These are phyloP conservation scores for Fistularia commersonii DNA, from an alignment of 2,797 vertebrate genomes.

Conservation along the genomic window DNA sequence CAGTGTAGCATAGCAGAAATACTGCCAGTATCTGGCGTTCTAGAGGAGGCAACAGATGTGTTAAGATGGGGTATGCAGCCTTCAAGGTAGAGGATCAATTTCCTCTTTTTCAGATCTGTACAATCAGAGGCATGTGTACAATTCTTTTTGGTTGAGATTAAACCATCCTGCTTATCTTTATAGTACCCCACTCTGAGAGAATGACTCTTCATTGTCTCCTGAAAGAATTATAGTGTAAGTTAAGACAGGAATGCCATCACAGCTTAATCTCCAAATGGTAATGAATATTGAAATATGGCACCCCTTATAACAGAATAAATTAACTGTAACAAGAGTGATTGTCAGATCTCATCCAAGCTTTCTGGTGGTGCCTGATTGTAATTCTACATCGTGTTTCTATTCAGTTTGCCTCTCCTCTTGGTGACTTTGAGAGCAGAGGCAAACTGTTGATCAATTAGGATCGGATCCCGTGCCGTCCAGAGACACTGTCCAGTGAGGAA, in stretches of 20 bases:
- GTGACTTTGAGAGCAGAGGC: slow-evolving; percentile 13
- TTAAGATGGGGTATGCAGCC: slow-evolving; percentile 28
- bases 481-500: slow-evolving; percentile 93
- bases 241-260: too few relatives aligned
- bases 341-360: slow-evolving; percentile 96
- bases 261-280: slow-evolving; percentile 41
- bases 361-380: slow-evolving; percentile 76
- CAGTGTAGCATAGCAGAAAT: slow-evolving; percentile 27
- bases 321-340: slow-evolving; percentile 87
- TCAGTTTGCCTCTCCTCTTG: slow-evolving; percentile 25
- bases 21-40: slow-evolving; percentile 50
- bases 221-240: too few relatives aligned
- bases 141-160: slow-evolving; percentile 65
- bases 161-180: slow-evolving; percentile 60
- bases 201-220: too few relatives aligned
- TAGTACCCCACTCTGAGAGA: slow-evolving; percentile 60
- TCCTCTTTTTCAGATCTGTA: slow-evolving; percentile 65
- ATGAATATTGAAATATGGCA: slow-evolving; percentile 59
- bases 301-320: slow-evolving; percentile 72
- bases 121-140: slow-evolving; percentile 75
- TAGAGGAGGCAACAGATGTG: slow-evolving; percentile 50
- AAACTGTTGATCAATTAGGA: slow-evolving; percentile 82
- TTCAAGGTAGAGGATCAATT: slow-evolving; percentile 48
- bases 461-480: slow-evolving; percentile 88
- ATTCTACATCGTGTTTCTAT: slow-evolving; percentile 55